phyloP scores from a whole-genome alignment of 2,888 invertebrate genomes.

The Cheilosia urbana region DNA sequence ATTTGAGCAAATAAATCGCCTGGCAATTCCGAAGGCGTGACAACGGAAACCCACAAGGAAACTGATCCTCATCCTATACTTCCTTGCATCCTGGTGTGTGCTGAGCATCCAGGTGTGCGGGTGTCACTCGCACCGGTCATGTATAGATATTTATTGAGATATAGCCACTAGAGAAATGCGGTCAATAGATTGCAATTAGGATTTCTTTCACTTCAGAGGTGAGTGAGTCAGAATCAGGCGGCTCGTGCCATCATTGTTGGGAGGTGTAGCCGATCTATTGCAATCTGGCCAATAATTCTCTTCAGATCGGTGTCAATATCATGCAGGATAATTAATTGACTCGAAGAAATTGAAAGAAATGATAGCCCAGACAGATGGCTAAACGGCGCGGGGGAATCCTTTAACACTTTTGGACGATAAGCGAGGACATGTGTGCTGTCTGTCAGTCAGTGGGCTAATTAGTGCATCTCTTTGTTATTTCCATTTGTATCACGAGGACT shows the following conservation, averaged over 20 bases:
- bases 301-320: neutral
- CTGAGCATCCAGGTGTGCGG: conserved; percentile 62
- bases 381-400: conserved; percentile 48
- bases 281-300: conserved; percentile 72
- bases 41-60: conserved; percentile 63
- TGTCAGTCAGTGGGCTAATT: conserved; percentile 55
- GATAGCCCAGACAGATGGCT: conserved; percentile 54
- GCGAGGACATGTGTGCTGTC: conserved; percentile 57
- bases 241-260: conserved; percentile 53
- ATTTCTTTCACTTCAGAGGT: conserved; percentile 61
- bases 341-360: conserved; percentile 3
- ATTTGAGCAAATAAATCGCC: conserved; percentile 43
- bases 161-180: conserved; percentile 70
- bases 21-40: conserved; percentile 59
- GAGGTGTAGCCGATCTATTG: conserved; percentile 52
- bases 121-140: conserved; percentile 60
- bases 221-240: conserved; percentile 20
- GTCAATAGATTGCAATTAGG: conserved; percentile 73
- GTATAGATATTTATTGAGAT: conserved; percentile 49
- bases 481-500: conserved; percentile 2
- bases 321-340: neutral
- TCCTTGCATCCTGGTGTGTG: conserved; percentile 28
- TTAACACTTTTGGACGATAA: conserved; percentile 46
- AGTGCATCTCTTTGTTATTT: conserved; percentile 15
- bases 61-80: conserved; percentile 51